Evolutionary conservation across 2,797 vertebrate species (phyloP).

Genomic region (Hoplostethus mediterraneus): DNA sequence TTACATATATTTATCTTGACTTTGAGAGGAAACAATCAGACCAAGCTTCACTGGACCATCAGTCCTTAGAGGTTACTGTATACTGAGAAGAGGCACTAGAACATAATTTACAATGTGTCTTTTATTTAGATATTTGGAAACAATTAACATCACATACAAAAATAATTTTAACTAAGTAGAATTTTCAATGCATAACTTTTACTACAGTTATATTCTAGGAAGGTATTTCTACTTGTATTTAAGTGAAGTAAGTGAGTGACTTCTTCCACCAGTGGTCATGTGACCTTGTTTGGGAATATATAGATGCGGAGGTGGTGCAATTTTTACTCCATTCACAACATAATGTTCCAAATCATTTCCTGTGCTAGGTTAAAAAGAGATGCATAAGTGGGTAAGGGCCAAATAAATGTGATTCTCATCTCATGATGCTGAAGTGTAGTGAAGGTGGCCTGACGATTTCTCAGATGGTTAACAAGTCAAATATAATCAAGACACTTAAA

Average conservation of each 20-base stretch:
- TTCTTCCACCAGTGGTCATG: constrained; percentile 26
- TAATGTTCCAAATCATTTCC: constrained; percentile 39
- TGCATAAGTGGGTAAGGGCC: constrained; percentile 1
- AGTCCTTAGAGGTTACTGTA: not conserved
- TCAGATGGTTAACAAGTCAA: constrained; percentile 17
- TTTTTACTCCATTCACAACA: constrained; percentile 26
- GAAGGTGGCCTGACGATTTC: not conserved
- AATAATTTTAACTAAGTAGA: not conserved
- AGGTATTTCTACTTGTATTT: constrained; percentile 37
- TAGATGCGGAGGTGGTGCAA: constrained; percentile 30
- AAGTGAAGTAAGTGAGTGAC: not conserved
- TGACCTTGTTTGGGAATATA: constrained; percentile 76
- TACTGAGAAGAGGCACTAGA: not conserved
- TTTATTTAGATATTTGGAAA: not conserved
- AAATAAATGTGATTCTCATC: not conserved
- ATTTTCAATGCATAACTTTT: constrained; percentile 21
- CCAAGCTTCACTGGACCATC: not conserved
- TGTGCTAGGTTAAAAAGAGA: constrained; percentile 43
- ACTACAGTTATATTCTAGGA: constrained; percentile 25
- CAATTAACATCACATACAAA: not conserved
- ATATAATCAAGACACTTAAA: constrained; percentile 18
- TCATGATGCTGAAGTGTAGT: not conserved
- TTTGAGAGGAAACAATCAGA: not conserved
- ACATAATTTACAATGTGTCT: constrained; percentile 13
- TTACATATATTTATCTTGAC: not conserved